Evolutionary conservation across 2,797 vertebrate genomes (phyloP), one percentile per base, ranked within the genome.

Genomic region (Austrolebias charrua): DNA sequence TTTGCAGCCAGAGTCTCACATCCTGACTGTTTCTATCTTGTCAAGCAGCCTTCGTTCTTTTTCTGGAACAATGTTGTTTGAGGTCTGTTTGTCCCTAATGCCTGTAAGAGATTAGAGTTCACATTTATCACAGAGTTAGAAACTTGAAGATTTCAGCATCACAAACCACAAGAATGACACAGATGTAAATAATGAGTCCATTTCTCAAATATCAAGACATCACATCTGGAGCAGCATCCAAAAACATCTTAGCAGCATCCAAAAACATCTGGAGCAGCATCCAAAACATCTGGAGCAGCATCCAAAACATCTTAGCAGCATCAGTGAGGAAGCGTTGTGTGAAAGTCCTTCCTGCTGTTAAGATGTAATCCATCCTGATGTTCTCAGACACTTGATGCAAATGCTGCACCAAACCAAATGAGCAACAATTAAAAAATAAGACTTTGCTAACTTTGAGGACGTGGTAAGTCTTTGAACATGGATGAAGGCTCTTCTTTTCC

Each of bases 321-420:
- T 35, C 47, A 42, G 3, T n/a, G 38, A 73, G 31, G 45, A 69
- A 62, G 4, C 16, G 1, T 49, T 47, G 44, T 33, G 38, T 4
- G 1, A 73, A 48, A 2, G 0, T 15, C 16, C 50, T 55, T 19
- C 38, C 55, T 7, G 33, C 6, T 4, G 46, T n/a, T 11, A 73
- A 11, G n/a, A 59, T 66, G 8, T 1, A 6, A 18, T 58, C 43
- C 6, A 20, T 20, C 13, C 61, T 44, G 2, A 65, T 2, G 0
- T 46, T 49, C 2, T n/a, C 29, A 1, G 12, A 24, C 56, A 73
- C 15, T 57, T 59, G 62, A 1, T 48, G 15, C 3, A 77, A 28
- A 29, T 24, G 61, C 44, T 46, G 14, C 5, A 57, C 69, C 14
- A 44, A 24, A 46, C 66, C 51, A 20, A 57, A 57, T 14, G 31